Evolutionary conservation across 2,113 vertebrate genomes (phyloP).

Genomic region (Ifrita kowaldi): DNA sequence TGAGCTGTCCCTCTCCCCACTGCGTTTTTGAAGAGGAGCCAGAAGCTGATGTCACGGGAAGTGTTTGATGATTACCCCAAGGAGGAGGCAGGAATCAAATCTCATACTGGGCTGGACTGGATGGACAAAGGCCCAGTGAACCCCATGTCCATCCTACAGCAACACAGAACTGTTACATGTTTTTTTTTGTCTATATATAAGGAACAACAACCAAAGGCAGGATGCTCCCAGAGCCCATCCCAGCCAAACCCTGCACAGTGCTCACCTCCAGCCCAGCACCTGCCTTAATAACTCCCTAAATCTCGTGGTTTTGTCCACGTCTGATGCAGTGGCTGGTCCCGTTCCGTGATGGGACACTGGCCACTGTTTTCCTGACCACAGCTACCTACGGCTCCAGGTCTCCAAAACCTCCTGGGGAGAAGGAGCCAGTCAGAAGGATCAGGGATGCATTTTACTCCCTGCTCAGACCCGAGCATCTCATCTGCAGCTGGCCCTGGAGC

Average conservation of each 20-base stretch:
- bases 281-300: not conserved
- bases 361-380: not conserved
- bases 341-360: fast-evolving
- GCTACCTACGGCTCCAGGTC: not conserved
- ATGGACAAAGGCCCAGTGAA: not conserved
- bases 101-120: not conserved
- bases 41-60: conserved; percentile 10
- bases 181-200: not conserved
- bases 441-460: not conserved
- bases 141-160: not conserved
- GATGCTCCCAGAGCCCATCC: not conserved
- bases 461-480: not conserved
- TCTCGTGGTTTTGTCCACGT: fast-evolving
- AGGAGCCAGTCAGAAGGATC: not conserved
- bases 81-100: not conserved
- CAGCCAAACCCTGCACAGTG: not conserved
- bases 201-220: not conserved
- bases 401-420: not conserved
- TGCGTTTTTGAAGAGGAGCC: not conserved
- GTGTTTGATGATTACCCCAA: not conserved
- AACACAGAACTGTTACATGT: not conserved
- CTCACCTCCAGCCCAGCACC: not conserved
- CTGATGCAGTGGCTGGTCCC: not conserved
- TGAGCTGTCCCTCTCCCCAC: not conserved
- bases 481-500: not conserved